Conservation (phyloP, 2,888 invertebrate species). For the Tipula vernalis region DNA sequence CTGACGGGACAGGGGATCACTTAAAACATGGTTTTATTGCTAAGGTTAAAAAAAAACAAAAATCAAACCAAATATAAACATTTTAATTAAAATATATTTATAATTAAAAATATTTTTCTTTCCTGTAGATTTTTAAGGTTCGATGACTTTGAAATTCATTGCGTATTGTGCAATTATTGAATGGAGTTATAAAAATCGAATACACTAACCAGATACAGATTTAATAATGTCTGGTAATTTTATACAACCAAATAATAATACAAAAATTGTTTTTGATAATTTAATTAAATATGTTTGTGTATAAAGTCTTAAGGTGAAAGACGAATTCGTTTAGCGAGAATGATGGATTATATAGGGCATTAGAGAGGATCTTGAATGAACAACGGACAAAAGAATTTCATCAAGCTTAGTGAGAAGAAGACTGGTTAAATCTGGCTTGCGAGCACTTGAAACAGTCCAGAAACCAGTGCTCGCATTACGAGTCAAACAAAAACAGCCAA, state of each 20-base stretch:
- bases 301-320: background rate
- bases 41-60: background rate
- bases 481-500: too few relatives aligned
- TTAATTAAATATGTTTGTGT: background rate
- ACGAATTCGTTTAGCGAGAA: background rate
- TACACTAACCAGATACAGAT: background rate
- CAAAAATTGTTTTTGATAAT: background rate
- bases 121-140: background rate
- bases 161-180: background rate
- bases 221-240: background rate
- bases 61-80: background rate
- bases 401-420: too few relatives aligned
- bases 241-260: background rate
- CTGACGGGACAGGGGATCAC: background rate
- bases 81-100: background rate
- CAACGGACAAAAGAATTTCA: too few relatives aligned
- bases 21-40: background rate
- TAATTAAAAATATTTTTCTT: background rate
- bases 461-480: too few relatives aligned
- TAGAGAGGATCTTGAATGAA: too few relatives aligned
- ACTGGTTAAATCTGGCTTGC: too few relatives aligned
- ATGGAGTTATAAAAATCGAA: background rate
- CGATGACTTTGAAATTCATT: background rate
- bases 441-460: too few relatives aligned
- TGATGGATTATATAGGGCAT: too few relatives aligned